Evolutionary conservation across 1,140 invertebrate species (phyloP).

Genomic region (Anagrus nilaparvatae): DNA sequence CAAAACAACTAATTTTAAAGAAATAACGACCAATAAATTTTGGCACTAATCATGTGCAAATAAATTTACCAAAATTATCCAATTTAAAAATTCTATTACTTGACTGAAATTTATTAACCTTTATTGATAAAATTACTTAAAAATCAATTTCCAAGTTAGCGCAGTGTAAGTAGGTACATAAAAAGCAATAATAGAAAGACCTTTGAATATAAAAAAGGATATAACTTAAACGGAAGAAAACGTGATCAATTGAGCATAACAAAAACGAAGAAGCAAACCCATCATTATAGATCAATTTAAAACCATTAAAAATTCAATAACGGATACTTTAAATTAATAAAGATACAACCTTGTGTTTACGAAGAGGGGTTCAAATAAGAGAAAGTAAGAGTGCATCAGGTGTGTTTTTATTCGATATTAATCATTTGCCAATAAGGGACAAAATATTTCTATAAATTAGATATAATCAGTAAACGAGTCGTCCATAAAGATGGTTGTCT

Average conservation of each 20-base stretch:
- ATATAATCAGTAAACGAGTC: no score
- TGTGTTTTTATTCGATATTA: slow-evolving; percentile 37
- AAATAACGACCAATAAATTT: no score
- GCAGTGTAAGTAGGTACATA: background rate
- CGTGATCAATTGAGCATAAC: no score
- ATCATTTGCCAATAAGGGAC: slow-evolving; percentile 38
- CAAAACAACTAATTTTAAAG: no score
- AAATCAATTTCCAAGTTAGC: no score
- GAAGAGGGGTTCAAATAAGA: slow-evolving; percentile 21
- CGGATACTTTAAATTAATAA: slow-evolving; percentile 43
- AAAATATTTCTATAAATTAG: no score
- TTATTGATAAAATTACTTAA: no score
- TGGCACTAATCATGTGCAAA: no score
- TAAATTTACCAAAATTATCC: no score
- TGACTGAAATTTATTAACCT: no score
- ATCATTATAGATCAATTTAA: slow-evolving; percentile 43
- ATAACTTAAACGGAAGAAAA: no score
- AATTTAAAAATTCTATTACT: no score
- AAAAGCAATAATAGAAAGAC: background rate
- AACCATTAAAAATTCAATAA: slow-evolving; percentile 44
- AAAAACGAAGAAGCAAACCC: slow-evolving; percentile 24
- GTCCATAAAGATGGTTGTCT: slow-evolving; percentile 15
- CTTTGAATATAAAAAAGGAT: background rate
- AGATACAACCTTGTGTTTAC: slow-evolving; percentile 35
- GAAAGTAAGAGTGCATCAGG: slow-evolving; percentile 33